Conservation (phyloP, 2,888 invertebrate species). For the Leptinotarsa peninsularis region DNA sequence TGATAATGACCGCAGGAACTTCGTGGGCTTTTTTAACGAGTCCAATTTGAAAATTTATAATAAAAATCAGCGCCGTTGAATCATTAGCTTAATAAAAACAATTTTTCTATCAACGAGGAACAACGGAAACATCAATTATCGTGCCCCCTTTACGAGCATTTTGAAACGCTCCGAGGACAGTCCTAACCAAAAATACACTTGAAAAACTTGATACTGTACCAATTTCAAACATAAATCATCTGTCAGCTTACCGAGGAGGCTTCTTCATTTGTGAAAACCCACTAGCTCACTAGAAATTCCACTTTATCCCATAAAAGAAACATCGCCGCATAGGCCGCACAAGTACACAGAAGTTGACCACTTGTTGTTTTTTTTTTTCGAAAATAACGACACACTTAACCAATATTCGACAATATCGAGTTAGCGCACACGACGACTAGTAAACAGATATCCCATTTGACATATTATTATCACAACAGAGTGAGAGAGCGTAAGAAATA, state of each 20-base stretch:
- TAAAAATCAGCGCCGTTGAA: neutral
- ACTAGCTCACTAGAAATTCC: slow-evolving; percentile 45
- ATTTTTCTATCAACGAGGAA: slow-evolving; percentile 2
- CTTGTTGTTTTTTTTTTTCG: slow-evolving; percentile 50
- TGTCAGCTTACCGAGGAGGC: slow-evolving; percentile 59
- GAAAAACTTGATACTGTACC: slow-evolving; percentile 44
- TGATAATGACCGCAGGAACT: neutral
- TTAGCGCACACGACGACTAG: slow-evolving; percentile 47
- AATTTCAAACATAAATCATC: slow-evolving; percentile 47
- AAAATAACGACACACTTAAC: slow-evolving; percentile 39
- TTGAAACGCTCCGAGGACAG: slow-evolving; percentile 25
- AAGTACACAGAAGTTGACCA: slow-evolving; percentile 47
- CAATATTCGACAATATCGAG: slow-evolving; percentile 42
- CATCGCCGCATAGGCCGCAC: slow-evolving; percentile 31
- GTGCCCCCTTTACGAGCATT: slow-evolving; percentile 29
- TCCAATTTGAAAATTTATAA: neutral
- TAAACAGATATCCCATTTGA: slow-evolving; percentile 53
- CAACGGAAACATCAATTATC: slow-evolving; percentile 36
- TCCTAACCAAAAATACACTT: slow-evolving; percentile 23
- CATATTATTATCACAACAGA: slow-evolving; percentile 54
- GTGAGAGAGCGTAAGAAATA: slow-evolving; percentile 50
- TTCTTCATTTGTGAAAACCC: slow-evolving; percentile 57
- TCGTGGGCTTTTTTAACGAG: neutral
- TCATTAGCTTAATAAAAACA: slow-evolving; percentile 10
- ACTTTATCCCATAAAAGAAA: slow-evolving; percentile 42